Conservation (phyloP, 2,113 vertebrate species). For the Vidua macroura region DNA sequence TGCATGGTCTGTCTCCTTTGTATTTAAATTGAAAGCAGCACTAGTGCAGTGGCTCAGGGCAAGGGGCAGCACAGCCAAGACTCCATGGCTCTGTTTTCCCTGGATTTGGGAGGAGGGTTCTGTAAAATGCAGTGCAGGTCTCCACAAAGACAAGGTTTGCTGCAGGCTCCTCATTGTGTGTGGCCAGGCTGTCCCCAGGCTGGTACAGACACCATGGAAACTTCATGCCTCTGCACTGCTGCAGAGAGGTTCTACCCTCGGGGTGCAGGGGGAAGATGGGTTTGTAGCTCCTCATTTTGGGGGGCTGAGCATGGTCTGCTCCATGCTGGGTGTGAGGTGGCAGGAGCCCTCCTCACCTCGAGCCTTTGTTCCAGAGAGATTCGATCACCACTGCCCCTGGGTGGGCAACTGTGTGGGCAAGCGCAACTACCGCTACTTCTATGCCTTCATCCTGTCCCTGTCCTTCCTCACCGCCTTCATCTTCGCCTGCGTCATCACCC, state of each 20-base stretch:
- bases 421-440: constrained; percentile 97
- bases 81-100: not conserved
- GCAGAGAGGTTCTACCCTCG: not conserved
- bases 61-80: not conserved
- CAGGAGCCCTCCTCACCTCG: not conserved
- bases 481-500: constrained; percentile 92
- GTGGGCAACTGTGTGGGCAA: constrained; percentile 98
- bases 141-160: not conserved
- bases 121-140: not conserved
- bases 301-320: not conserved
- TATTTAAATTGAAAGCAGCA: not conserved
- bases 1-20: not conserved
- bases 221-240: not conserved
- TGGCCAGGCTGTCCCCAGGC: not conserved
- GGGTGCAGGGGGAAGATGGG: accelerated
- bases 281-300: not conserved
- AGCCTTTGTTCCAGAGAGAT: constrained; percentile 80
- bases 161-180: not conserved
- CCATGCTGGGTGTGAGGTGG: accelerated
- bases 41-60: not conserved
- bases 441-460: constrained; percentile 94
- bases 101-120: not conserved
- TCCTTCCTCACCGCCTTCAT: constrained; percentile 97
- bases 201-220: accelerated
- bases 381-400: constrained; percentile 98